Percentiles rank a stretch among this genome's conserved stretches.
Evolutionary conservation across 2,113 vertebrate genomes (phyloP).

Genomic region (Menura novaehollandiae): DNA sequence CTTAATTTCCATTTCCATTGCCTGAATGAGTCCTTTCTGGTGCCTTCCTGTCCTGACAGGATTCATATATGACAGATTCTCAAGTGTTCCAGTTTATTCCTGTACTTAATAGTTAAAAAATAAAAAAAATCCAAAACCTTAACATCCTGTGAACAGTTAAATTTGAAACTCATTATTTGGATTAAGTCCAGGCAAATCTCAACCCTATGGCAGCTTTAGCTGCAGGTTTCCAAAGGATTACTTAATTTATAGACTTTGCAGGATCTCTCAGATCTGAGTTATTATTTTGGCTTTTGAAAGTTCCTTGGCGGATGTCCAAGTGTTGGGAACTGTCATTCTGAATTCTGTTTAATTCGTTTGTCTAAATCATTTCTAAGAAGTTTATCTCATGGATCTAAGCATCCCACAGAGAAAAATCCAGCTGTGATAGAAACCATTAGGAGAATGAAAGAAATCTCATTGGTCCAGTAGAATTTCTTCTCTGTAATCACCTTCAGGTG

Average conservation of each 20-base stretch:
- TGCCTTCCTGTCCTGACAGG: not conserved
- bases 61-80: not conserved
- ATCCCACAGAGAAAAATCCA: constrained; percentile 7
- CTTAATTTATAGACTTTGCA: constrained; percentile 42
- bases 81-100: not conserved
- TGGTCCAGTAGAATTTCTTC: not conserved
- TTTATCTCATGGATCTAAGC: not conserved
- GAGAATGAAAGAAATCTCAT: not conserved
- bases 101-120: not conserved
- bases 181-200: constrained; percentile 22
- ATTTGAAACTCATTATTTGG: constrained; percentile 18
- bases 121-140: not conserved
- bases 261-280: constrained; percentile 21
- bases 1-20: not conserved
- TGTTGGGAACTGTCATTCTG: not conserved
- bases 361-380: constrained; percentile 28
- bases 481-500: not conserved
- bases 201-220: not conserved
- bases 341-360: constrained; percentile 40
- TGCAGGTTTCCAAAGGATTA: constrained; percentile 40
- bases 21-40: not conserved
- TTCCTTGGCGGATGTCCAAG: constrained; percentile 21
- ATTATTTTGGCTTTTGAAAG: constrained; percentile 50
- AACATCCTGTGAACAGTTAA: constrained; percentile 7
- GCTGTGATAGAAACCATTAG: constrained; percentile 17